A percentile compares a stretch with the other conserved stretches of the same genome.
phyloP scores from a whole-genome alignment of 2,888 invertebrate genomes.

The Xestia rhomboidea region DNA sequence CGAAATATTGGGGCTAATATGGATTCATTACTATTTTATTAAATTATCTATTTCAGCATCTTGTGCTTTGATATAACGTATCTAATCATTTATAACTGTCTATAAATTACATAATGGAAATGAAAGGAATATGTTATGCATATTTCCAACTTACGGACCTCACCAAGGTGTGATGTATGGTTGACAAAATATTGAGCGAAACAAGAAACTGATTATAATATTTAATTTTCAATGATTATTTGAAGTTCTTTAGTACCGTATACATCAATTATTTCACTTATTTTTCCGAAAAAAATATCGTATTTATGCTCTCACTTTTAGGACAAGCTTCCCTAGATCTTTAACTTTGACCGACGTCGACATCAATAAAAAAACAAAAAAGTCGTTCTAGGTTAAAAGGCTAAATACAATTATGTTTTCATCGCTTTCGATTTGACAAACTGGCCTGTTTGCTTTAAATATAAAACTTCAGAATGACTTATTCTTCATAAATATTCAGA shows the following conservation, averaged over 20 bases:
- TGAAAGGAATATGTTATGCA: neutral
- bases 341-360: slow-evolving; percentile 1
- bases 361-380: neutral
- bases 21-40: neutral
- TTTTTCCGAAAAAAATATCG: neutral
- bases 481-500: slow-evolving; percentile 24
- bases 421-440: neutral
- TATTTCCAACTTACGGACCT: neutral
- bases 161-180: neutral
- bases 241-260: neutral
- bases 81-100: neutral
- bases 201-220: neutral
- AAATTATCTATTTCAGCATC: neutral
- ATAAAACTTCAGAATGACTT: slow-evolving; percentile 1
- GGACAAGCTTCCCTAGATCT: neutral
- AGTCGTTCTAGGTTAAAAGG: neutral
- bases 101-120: neutral
- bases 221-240: neutral
- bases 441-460: neutral
- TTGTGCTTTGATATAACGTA: neutral
- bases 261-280: neutral
- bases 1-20: neutral
- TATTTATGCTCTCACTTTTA: neutral
- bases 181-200: neutral
- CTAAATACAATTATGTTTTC: neutral